Base-by-base conservation (phyloP, 2,888 invertebrate species). In the Eumerus sabulonum region DNA sequence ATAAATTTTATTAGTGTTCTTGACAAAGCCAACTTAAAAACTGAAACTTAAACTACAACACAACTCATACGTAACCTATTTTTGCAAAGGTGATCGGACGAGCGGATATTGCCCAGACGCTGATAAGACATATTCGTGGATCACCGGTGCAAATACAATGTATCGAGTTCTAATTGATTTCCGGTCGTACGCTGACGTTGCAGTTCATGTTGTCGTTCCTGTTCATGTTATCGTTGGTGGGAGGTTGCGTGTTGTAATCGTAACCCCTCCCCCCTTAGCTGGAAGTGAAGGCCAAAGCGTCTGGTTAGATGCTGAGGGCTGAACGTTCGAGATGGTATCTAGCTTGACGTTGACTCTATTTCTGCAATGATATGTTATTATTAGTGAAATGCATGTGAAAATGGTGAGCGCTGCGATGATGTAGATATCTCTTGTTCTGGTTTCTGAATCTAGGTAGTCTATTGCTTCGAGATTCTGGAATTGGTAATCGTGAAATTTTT, bases 311-410 rank as follows among this genome's bases (percentile, higher is more conserved):
- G 40, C 40, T 40, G 40, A 2, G 40, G 40, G 3, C n/a, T n/a
- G 40, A 40, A 11, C 40, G 40, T 40, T 40, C 3, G 40, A n/a
- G 3, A n/a, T 40, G 11, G 11, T n/a, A 11, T 11, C n/a, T n/a
- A 40, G n/a, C n/a, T 40, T 11, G 40, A 40, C 3, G 40, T n/a
- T 40, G 11, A n/a, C n/a, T 11, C n/a, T 40, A n/a, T 40, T 40
- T n/a, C 40, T 40, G 40, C 40, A 40, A 40, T n/a, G n/a, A n/a
- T 40, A 40, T 11, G 12, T 40, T 40, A 40, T 11, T n/a, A 40
- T 40, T n/a, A 9, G 11, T 3, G n/a, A 40, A n/a, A 40, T 40
- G 40, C 40, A 40, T 11, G 40, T n/a, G 9, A 40, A 9, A n/a
- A 40, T n/a, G 11, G n/a, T 40, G 11, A 40, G n/a, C 1, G 40